Evolutionary conservation across 2,888 invertebrate species (phyloP).

Genomic region (Cartodere bifasciata): DNA sequence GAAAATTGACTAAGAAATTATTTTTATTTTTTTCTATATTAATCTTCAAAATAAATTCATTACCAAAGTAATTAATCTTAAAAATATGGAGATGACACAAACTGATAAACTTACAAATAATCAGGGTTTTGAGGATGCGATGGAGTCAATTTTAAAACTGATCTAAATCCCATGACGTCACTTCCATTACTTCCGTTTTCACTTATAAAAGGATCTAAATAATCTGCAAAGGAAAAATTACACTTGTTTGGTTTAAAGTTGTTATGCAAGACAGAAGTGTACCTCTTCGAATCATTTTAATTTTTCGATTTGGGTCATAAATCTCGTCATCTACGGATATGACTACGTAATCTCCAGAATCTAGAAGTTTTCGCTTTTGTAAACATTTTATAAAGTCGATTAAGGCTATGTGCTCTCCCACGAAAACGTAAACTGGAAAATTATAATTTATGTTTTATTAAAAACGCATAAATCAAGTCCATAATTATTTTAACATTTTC

Average conservation of each 20-base stretch:
- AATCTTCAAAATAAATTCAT: too few species aligned
- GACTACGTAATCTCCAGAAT: constrained; percentile 71
- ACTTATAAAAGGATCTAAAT: constrained; percentile 55
- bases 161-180: constrained; percentile 59
- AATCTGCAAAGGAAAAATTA: constrained; percentile 46
- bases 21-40: too few species aligned
- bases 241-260: too few species aligned
- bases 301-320: constrained; percentile 52
- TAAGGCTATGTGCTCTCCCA: constrained; percentile 77
- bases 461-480: too few species aligned
- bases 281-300: constrained; percentile 42
- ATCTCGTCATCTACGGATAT: constrained; percentile 83
- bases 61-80: too few species aligned
- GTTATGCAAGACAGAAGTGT: too few species aligned
- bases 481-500: too few species aligned
- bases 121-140: constrained; percentile 62
- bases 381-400: constrained; percentile 73
- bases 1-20: too few species aligned
- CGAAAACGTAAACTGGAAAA: constrained; percentile 76
- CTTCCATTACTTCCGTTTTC: constrained; percentile 37
- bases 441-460: constrained; percentile 8
- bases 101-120: constrained; percentile 49
- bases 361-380: constrained; percentile 58
- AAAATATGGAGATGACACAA: too few species aligned
- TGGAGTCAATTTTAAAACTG: constrained; percentile 67